phyloP scores from a whole-genome alignment of 2,797 vertebrate genomes.

The Anabacerthia variegaticeps region DNA sequence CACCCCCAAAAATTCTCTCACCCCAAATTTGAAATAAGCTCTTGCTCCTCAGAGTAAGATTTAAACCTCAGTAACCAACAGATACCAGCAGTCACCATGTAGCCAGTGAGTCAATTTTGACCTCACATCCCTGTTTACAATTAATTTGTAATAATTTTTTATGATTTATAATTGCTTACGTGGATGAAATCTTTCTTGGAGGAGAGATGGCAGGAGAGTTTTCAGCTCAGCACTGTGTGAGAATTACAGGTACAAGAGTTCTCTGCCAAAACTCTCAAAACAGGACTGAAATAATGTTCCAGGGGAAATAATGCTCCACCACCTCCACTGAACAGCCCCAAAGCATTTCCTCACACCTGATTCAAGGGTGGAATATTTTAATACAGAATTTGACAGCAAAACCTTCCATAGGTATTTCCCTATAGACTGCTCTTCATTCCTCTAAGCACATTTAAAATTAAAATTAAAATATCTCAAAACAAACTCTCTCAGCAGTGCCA shows the following conservation, averaged over 20 bases:
- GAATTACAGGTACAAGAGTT: not conserved
- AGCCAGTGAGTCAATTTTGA: not conserved
- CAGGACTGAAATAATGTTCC: not conserved
- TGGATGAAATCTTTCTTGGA: not conserved
- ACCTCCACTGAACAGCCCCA: not conserved
- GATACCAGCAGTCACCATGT: not conserved
- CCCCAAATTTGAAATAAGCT: not conserved
- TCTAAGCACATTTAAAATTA: not conserved
- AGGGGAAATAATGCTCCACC: not conserved
- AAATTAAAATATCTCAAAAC: not conserved
- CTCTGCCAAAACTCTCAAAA: not conserved
- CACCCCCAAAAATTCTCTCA: not conserved
- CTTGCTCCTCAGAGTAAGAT: not conserved
- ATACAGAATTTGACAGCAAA: not conserved
- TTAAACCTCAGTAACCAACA: not conserved
- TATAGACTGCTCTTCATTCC: not conserved
- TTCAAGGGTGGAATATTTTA: not conserved
- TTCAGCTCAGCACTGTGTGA: not conserved
- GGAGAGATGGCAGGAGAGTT: not conserved
- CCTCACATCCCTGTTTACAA: accelerated
- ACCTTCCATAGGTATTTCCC: not conserved
- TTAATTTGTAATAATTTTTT: not conserved
- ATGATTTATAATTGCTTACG: no score
- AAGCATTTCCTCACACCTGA: not conserved
- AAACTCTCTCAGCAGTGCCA: not conserved